Conservation (phyloP, 2,113 vertebrate species). For the Amia ocellicauda region DNA sequence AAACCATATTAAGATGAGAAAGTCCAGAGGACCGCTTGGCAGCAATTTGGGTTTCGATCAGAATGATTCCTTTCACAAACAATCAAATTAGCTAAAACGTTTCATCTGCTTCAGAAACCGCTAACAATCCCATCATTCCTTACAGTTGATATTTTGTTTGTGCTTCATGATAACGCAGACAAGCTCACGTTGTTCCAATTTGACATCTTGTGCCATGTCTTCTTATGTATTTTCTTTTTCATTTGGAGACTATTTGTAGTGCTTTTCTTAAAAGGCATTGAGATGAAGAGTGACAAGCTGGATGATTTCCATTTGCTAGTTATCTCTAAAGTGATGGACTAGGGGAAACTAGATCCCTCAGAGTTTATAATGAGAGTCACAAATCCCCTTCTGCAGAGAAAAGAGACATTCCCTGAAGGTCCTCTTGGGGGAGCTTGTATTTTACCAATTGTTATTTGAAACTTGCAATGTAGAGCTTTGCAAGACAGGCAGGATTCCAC, state of each 20-base stretch:
- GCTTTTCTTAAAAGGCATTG: conserved; percentile 36
- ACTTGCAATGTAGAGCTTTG: not conserved
- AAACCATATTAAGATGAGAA: conserved; percentile 80
- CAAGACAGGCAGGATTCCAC: conserved; percentile 14
- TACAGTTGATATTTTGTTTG: conserved; percentile 56
- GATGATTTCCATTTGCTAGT: conserved; percentile 56
- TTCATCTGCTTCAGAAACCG: conserved; percentile 89
- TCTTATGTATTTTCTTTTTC: conserved; percentile 20
- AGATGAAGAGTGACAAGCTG: conserved; percentile 54
- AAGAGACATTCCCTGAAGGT: conserved; percentile 1
- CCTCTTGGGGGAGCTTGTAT: conserved; percentile 47
- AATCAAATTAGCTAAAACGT: conserved; percentile 93
- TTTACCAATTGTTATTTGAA: conserved; percentile 14
- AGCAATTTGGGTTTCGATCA: conserved; percentile 90
- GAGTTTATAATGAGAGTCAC: conserved; percentile 55
- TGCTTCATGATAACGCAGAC: conserved; percentile 60
- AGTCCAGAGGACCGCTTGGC: conserved; percentile 80
- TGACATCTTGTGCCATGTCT: conserved; percentile 38
- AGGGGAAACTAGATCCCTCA: conserved; percentile 49
- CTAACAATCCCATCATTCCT: conserved; percentile 72
- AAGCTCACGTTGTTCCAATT: conserved; percentile 56
- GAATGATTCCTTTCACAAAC: conserved; percentile 98
- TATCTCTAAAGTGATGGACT: conserved; percentile 52
- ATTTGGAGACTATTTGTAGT: conserved; percentile 43
- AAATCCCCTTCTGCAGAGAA: conserved; percentile 30